Conservation (phyloP, 2,113 vertebrate genomes). For the Hypanus sabinus region DNA sequence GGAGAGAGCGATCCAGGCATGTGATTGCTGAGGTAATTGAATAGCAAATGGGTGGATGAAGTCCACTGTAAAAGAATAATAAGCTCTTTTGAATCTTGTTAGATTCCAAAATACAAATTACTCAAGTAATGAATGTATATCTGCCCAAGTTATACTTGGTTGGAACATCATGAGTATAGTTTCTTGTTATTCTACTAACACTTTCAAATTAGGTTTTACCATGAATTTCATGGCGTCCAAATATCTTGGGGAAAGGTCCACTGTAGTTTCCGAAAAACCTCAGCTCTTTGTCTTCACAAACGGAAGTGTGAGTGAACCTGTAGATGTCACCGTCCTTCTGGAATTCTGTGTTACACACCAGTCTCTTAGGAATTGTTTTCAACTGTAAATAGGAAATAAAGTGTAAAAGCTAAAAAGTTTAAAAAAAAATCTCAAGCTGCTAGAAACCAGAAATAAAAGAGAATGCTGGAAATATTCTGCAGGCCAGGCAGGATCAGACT, state of each 20-base stretch:
- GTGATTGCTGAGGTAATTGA: slow-evolving; percentile 49
- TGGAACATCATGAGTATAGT: not conserved
- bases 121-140: not conserved
- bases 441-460: no score
- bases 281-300: slow-evolving; percentile 60
- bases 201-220: slow-evolving; percentile 47
- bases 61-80: slow-evolving; percentile 51
- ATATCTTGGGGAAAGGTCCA: slow-evolving; percentile 50
- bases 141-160: not conserved
- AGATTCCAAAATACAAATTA: not conserved
- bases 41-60: slow-evolving; percentile 50
- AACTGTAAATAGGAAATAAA: slow-evolving; percentile 49
- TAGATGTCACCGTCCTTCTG: slow-evolving; percentile 49
- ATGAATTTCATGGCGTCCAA: slow-evolving; percentile 52
- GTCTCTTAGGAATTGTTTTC: slow-evolving; percentile 52
- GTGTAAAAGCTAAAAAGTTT: not conserved
- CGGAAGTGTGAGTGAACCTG: slow-evolving; percentile 50
- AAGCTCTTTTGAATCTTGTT: not conserved
- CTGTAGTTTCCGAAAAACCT: slow-evolving; percentile 52
- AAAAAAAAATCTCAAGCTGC: no score
- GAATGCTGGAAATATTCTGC: no score
- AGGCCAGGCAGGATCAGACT: no score
- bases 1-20: slow-evolving; percentile 50
- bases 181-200: not conserved
- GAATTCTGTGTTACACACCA: slow-evolving; percentile 50